A percentile compares a stretch with the other conserved stretches of the same genome.
Conservation (phyloP, 2,888 invertebrate species). For the Mythimna loreyi region DNA sequence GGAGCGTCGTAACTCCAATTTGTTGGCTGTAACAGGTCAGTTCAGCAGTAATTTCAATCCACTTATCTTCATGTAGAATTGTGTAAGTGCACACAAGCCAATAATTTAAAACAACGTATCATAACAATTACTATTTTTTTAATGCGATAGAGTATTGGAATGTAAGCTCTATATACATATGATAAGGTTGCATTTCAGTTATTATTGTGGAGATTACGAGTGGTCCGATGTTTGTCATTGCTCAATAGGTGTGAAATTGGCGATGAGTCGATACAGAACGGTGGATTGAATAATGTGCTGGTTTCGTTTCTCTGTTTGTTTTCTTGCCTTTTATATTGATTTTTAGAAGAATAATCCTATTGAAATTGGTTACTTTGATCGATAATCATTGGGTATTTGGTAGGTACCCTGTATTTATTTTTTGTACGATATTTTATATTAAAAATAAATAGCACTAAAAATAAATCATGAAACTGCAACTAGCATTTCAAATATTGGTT, state of each 20-base stretch:
- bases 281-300: conserved; percentile 72
- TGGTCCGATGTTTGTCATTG: conserved; percentile 73
- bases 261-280: conserved; percentile 76
- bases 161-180: conserved; percentile 51
- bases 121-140: conserved; percentile 60
- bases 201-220: conserved; percentile 54
- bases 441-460: no score
- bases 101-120: conserved; percentile 69
- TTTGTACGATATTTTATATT: no score
- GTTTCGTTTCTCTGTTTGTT: conserved; percentile 62
- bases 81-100: conserved; percentile 64
- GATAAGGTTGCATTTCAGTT: conserved; percentile 62
- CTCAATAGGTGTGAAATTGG: conserved; percentile 82
- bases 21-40: conserved; percentile 22
- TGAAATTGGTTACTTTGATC: no score
- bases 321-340: conserved; percentile 37
- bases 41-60: conserved; percentile 56
- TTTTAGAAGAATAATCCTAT: background rate
- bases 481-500: no score
- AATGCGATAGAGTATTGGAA: conserved; percentile 27
- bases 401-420: no score
- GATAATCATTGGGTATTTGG: background rate
- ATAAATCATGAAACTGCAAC: no score
- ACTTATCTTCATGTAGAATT: conserved; percentile 63
- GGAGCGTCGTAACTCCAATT: conserved; percentile 37